These are phyloP conservation scores for Stichopus horrens DNA, from an alignment of 53 echinoderm and acorn worm species.

Conservation along the genomic window DNA sequence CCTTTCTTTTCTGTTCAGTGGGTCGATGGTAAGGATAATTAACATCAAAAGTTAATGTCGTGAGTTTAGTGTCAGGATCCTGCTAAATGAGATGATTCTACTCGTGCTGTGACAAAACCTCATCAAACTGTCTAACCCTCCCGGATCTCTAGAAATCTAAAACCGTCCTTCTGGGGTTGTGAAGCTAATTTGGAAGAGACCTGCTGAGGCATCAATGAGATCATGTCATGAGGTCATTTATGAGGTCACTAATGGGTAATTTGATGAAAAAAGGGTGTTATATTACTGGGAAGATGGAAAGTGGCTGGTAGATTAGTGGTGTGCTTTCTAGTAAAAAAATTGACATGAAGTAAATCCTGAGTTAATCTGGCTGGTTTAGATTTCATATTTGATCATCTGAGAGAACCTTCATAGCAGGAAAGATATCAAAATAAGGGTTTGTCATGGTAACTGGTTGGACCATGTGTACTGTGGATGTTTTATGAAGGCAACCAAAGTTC, in stretches of 20 bases:
- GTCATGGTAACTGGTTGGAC: no score
- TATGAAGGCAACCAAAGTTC: no score
- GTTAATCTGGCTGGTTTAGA: no score
- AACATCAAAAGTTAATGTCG: not conserved
- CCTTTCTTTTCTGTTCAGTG: no score
- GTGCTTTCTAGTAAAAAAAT: not conserved
- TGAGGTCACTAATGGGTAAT: not conserved
- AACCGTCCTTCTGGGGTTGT: not conserved
- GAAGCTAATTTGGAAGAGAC: not conserved
- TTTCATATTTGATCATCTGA: no score
- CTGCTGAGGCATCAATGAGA: not conserved
- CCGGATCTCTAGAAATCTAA: not conserved
- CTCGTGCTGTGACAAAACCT: not conserved
- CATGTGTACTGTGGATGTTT: no score
- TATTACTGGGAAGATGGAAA: not conserved
- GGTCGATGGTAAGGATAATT: not conserved
- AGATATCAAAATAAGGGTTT: no score
- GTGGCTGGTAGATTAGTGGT: not conserved
- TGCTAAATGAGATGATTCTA: not conserved
- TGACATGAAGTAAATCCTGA: no score
- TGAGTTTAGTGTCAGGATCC: not conserved
- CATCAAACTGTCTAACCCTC: not conserved
- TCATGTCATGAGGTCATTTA: not conserved
- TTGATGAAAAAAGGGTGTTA: not conserved
- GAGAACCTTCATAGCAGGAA: no score